These are phyloP conservation scores for Donacobius atricapilla DNA, from an alignment of 2,113 vertebrate species.

Conservation along the genomic window DNA sequence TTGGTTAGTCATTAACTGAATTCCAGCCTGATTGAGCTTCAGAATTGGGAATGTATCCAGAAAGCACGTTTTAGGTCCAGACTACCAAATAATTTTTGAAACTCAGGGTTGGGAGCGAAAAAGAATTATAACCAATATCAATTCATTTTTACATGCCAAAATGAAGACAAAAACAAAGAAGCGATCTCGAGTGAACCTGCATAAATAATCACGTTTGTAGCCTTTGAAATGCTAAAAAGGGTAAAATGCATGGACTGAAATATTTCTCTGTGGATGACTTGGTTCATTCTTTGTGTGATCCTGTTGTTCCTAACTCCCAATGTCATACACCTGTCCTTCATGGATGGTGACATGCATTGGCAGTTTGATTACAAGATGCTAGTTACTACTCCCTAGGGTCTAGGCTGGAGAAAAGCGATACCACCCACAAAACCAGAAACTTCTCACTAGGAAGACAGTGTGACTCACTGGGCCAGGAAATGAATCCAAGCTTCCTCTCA, in stretches of 20 bases:
- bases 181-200: neutral
- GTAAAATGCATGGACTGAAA: neutral
- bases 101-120: neutral
- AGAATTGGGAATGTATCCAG: neutral
- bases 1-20: neutral
- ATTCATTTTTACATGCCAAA: neutral
- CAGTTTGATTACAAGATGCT: neutral
- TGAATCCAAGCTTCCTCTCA: constrained; percentile 28
- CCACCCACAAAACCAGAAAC: neutral
- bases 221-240: neutral
- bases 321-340: neutral
- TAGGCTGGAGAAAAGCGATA: neutral
- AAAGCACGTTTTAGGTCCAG: neutral
- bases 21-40: neutral
- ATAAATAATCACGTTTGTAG: neutral
- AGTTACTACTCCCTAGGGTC: neutral
- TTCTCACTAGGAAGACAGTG: neutral
- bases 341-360: neutral
- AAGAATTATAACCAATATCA: neutral
- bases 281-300: neutral
- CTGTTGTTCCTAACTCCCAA: neutral
- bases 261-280: neutral
- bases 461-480: neutral
- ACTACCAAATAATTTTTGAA: neutral
- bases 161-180: neutral